Evolutionary conservation across 2,113 vertebrate species (phyloP).

Genomic region (Nannobrachium achirus): DNA sequence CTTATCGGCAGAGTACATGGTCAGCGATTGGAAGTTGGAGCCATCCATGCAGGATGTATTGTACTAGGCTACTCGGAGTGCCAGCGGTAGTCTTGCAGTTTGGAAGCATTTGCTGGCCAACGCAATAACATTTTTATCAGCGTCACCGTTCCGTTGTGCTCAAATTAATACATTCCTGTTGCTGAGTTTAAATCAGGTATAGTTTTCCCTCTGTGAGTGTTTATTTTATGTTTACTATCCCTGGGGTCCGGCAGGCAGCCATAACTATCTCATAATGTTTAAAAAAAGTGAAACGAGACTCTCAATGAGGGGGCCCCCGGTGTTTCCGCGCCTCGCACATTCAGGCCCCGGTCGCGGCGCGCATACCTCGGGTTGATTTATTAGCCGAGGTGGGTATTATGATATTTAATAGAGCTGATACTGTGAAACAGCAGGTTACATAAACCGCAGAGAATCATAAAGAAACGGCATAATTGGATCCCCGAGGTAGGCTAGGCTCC

Average conservation of each 20-base stretch:
- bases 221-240: constrained; percentile 49
- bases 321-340: constrained; percentile 39
- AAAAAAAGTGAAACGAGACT: constrained; percentile 41
- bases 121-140: constrained; percentile 43
- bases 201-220: constrained; percentile 23
- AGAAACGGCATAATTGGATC: constrained; percentile 71
- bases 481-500: constrained; percentile 57
- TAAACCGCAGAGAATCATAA: constrained; percentile 63
- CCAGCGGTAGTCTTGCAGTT: constrained; percentile 40
- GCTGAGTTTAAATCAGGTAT: constrained; percentile 25
- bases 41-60: constrained; percentile 38
- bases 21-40: constrained; percentile 22
- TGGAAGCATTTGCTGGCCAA: constrained; percentile 24
- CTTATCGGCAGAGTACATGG: constrained; percentile 6
- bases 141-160: constrained; percentile 25
- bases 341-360: constrained; percentile 41
- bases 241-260: constrained; percentile 35
- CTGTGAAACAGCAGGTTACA: constrained; percentile 69
- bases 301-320: constrained; percentile 37
- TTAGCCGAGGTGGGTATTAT: constrained; percentile 64
- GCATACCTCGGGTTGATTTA: constrained; percentile 67
- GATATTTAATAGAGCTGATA: constrained; percentile 70
- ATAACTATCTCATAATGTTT: constrained; percentile 53
- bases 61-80: constrained; percentile 9
- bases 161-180: constrained; percentile 56